These are phyloP conservation scores for Brotula barbata DNA, from an alignment of 2,797 vertebrate genomes.

Conservation along the genomic window DNA sequence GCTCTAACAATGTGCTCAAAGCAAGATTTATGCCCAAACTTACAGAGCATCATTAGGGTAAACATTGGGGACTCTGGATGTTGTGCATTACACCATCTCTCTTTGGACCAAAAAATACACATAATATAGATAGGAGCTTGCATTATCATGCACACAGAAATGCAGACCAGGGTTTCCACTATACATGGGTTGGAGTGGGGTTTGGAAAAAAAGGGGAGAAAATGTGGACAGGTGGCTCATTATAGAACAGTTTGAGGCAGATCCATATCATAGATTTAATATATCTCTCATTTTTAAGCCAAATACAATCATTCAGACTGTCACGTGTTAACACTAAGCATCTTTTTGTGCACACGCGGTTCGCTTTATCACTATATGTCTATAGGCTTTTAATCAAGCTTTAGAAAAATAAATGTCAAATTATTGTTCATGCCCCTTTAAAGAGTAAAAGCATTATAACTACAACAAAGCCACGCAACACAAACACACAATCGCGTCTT, in stretches of 20 bases:
- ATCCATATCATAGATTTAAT: no score
- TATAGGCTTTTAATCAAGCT: no score
- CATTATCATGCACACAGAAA: neutral
- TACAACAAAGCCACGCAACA: slow-evolving; percentile 4
- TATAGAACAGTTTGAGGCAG: no score
- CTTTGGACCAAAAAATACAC: slow-evolving; percentile 1
- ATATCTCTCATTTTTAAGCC: no score
- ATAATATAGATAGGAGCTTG: slow-evolving; percentile 6
- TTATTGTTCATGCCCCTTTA: slow-evolving; percentile 3
- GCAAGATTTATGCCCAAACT: slow-evolving; percentile 45
- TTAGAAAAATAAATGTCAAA: neutral
- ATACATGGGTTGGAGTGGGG: no score
- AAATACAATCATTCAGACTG: no score
- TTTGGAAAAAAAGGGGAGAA: no score
- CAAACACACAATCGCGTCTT: neutral
- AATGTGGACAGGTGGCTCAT: no score
- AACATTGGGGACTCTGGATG: slow-evolving; percentile 46
- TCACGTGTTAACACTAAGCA: no score
- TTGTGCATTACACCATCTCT: slow-evolving; percentile 11
- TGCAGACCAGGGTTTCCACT: no score
- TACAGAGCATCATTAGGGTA: slow-evolving; percentile 38
- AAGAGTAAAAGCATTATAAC: slow-evolving; percentile 12
- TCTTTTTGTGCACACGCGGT: no score
- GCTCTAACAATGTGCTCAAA: slow-evolving; percentile 50
- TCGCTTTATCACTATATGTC: no score